These are phyloP conservation scores for Lithophane leautieri DNA, from an alignment of 2,888 invertebrate genomes.

Conservation along the genomic window DNA sequence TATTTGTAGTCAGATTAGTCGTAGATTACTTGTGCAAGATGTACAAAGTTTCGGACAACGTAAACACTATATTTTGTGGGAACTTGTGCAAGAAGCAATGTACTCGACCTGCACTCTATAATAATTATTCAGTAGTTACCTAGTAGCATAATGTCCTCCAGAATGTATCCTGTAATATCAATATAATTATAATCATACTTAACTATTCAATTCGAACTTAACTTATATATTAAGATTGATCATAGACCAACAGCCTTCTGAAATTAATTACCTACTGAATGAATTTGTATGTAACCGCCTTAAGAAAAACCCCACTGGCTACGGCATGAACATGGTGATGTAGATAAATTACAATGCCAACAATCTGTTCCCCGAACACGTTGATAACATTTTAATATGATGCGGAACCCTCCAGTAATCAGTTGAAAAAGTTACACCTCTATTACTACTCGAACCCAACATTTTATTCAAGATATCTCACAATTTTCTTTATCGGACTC, in stretches of 20 bases:
- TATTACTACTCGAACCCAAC: constrained; percentile 38
- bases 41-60: constrained; percentile 7
- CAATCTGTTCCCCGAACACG: constrained; percentile 11
- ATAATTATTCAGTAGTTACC: neutral
- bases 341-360: constrained; percentile 7
- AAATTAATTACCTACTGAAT: constrained; percentile 22
- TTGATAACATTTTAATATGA: constrained; percentile 24
- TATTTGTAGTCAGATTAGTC: constrained; percentile 15
- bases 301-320: neutral
- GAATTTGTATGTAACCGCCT: constrained; percentile 3
- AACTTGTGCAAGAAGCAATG: constrained; percentile 4
- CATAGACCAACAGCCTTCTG: neutral
- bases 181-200: neutral
- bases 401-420: constrained; percentile 23
- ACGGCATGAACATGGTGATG: neutral
- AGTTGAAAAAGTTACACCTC: constrained; percentile 30
- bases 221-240: neutral
- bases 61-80: constrained; percentile 17
- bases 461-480: constrained; percentile 38
- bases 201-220: neutral
- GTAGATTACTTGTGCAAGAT: constrained; percentile 21
- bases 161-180: neutral
- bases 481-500: constrained; percentile 36
- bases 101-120: neutral
- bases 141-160: constrained; percentile 8